Evolutionary conservation across 2,113 vertebrate genomes (phyloP), one percentile per base, ranked within the genome.

Genomic region (Perognathus longimembris): DNA sequence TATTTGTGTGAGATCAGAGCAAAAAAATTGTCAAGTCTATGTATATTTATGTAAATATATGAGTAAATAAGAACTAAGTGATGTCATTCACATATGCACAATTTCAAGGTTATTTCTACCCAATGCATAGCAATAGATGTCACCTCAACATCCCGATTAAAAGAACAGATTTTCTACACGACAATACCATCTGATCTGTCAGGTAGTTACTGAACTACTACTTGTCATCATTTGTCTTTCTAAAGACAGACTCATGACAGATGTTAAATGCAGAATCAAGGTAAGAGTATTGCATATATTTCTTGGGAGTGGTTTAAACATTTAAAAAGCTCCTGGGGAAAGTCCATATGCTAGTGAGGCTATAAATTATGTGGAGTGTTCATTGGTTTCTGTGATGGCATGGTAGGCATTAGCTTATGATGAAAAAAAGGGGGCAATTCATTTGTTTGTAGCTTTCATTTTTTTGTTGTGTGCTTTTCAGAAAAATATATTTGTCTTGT

Each of bases 191-290:
- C 12, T 93, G 45, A 79, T 78, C 95, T 86, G 84, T 94, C 81
- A 95, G 70, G 84, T 26, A 85, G 18, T 90, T 95, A 73, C 24
- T 94, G 95, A 97, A 93, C 84, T 12, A 93, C 84, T 12, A 57
- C 70, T 91, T 97, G 24, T 67, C 0, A 17, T 80, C 80, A 79
- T 89, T 89, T 96, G 22, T 96, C 92, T 97, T 96, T 93, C 57
- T 91, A 81, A 76, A 95, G 59, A 34, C 59, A 96, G 26, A 95
- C 61, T 93, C 10, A 4, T 97, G 89, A 89, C 82, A 97, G 90
- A 30, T 78, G 95, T 94, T 96, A 96, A 94, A 88, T 88, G 95
- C 74, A 74, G 90, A 96, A 88, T 73, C 40, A 38, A 95, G 92
- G 71, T 87, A 80, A 78, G 75, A 69, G n/a, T 75, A 69, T 81